Base-by-base conservation (phyloP, 2,888 invertebrate species). In the Oscheius sp. region DNA sequence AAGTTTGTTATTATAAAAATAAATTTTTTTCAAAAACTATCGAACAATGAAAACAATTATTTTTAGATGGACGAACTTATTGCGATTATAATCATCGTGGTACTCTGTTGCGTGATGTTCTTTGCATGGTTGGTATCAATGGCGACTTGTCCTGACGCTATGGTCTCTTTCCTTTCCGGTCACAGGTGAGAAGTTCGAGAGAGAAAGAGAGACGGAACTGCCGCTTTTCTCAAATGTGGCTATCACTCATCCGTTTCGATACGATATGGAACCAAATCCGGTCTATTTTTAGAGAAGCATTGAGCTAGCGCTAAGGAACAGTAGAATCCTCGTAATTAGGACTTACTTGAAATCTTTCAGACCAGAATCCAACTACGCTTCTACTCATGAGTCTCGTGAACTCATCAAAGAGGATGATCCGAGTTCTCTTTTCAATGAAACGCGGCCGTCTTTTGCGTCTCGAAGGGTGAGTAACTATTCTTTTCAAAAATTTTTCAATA, bases 41-140 rank as follows among this genome's bases (percentile, higher is more conserved):
- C 12, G 12, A 42, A 25, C n/a, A n/a, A 25, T 27, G 15, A 4
- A 27, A 8, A 2, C 29, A 17, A 17, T 20, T n/a, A 5, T 10
- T 57, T 68, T 39, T 17, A 70, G 57, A 84, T 84, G 83, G 81
- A 84, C 63, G 84, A 84, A 72, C 73, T 84, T 39, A 58, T 84
- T 46, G 84, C 84, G 2, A 84, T 84, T 48, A 79, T 84, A 33
- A 66, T 74, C 37, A 84, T 84, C 66, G 84, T 84, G 29, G 72
- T 84, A 33, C 46, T 84, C 29, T 84, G 84, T 66, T 84, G 84
- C 50, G 69, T 80, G 6, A 81, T 84, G 77, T 84, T 84, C 67
- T 82, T 83, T 67, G 74, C 80, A 4, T 84, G 84, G 84, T 74
- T 84, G 23, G 53, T 84, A 6, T 83, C 82, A 20, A 84, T 84